phyloP scores from a whole-genome alignment of 2,113 vertebrate species.

The Notechis scutatus region DNA sequence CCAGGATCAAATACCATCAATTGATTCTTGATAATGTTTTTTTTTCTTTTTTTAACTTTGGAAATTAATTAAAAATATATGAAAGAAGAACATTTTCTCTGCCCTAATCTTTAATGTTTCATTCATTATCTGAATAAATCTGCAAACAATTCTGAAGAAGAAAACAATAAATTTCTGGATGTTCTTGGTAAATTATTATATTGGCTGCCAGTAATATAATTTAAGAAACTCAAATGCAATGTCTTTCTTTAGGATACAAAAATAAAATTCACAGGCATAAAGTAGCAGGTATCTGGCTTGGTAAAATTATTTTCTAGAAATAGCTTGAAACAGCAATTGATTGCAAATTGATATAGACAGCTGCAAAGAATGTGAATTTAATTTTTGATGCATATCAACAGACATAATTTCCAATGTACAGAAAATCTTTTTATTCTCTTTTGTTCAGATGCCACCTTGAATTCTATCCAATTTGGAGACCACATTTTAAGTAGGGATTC shows the following conservation, averaged over 20 bases:
- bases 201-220: neutral
- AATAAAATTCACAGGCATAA: neutral
- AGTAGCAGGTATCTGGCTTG: neutral
- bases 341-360: neutral
- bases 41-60: neutral
- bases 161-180: neutral
- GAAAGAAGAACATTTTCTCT: neutral
- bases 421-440: neutral
- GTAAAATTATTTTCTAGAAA: neutral
- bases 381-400: neutral
- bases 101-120: neutral
- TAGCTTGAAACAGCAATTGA: neutral
- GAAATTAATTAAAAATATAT: neutral
- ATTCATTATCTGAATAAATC: neutral
- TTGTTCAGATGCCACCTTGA: neutral
- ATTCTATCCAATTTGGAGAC: neutral
- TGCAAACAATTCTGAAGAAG: neutral
- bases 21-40: neutral
- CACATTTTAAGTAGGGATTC: neutral
- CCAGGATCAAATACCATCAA: neutral
- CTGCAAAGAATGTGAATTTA: neutral
- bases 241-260: neutral
- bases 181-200: neutral
- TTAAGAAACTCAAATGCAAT: neutral
- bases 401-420: neutral